Evolutionary conservation across 1,140 invertebrate species (phyloP).

Genomic region (Asobara japonica): DNA sequence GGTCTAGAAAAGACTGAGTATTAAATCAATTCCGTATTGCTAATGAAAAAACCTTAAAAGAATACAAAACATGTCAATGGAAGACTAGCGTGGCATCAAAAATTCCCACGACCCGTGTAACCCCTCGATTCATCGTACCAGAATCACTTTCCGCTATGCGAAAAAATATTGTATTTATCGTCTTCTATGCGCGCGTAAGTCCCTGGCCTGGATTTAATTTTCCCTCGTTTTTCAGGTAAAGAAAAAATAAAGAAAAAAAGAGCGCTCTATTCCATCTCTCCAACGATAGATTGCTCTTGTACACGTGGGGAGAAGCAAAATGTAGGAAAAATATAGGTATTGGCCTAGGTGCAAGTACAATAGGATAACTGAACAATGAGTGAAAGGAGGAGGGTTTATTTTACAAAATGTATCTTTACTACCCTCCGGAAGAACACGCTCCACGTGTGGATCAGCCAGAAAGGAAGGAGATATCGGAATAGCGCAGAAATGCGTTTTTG

Average conservation of each 20-base stretch:
- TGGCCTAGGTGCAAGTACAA: constrained; percentile 11
- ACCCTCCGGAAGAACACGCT: constrained; percentile 16
- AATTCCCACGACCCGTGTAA: constrained; percentile 32
- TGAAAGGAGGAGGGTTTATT: constrained; percentile 1
- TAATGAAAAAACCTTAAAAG: neutral
- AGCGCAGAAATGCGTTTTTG: neutral
- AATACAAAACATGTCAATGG: neutral
- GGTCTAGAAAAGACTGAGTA: too few species aligned
- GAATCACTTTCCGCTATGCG: constrained; percentile 12
- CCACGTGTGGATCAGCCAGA: constrained; percentile 3
- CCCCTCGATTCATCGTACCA: constrained; percentile 1
- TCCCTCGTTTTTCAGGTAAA: constrained; percentile 34
- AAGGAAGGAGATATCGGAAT: constrained; percentile 19
- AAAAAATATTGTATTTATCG: constrained; percentile 23
- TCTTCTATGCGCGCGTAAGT: neutral
- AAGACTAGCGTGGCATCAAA: neutral
- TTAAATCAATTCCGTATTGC: too few species aligned
- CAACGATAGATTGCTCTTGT: neutral
- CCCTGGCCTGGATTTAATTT: constrained; percentile 35
- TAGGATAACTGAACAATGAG: constrained; percentile 10
- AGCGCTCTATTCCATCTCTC: constrained; percentile 16
- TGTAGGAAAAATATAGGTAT: neutral
- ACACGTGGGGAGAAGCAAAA: neutral
- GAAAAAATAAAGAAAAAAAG: too few species aligned
- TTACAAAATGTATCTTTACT: constrained; percentile 19